These are phyloP conservation scores for Thaumetopoea pityocampa DNA, from an alignment of 1,140 invertebrate genomes.

Conservation along the genomic window DNA sequence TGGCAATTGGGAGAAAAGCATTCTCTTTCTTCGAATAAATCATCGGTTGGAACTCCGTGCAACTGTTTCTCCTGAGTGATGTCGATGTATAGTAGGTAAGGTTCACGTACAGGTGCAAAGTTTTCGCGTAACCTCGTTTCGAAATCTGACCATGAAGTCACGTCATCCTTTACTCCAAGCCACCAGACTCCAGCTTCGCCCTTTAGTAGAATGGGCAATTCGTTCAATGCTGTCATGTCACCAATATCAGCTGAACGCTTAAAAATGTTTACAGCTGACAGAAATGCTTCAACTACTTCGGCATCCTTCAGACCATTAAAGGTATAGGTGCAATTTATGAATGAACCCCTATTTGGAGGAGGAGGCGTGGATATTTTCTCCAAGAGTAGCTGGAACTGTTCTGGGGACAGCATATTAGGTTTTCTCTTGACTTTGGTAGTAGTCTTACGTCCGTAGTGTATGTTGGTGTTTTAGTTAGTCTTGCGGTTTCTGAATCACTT, in stretches of 20 bases:
- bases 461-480: too few relatives aligned
- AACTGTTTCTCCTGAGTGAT: neutral
- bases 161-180: slow-evolving; percentile 6
- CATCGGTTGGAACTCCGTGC: neutral
- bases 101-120: too few relatives aligned
- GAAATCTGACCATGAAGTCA: slow-evolving; percentile 6
- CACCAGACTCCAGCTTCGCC: slow-evolving; percentile 15
- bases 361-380: too few relatives aligned
- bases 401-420: too few relatives aligned
- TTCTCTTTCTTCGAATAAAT: neutral
- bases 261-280: slow-evolving; percentile 1
- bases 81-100: too few relatives aligned
- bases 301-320: too few relatives aligned
- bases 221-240: slow-evolving; percentile 3
- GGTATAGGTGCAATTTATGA: too few relatives aligned
- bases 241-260: slow-evolving; percentile 2
- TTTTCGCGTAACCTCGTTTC: slow-evolving; percentile 1
- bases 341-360: too few relatives aligned
- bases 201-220: slow-evolving; percentile 10
- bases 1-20: neutral
- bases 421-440: too few relatives aligned
- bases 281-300: slow-evolving; percentile 5
- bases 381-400: too few relatives aligned
- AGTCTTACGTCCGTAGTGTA: too few relatives aligned
- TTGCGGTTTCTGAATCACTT: too few relatives aligned